Evolutionary conservation across 2,888 invertebrate species (phyloP).

Genomic region (Athetis lepigone): DNA sequence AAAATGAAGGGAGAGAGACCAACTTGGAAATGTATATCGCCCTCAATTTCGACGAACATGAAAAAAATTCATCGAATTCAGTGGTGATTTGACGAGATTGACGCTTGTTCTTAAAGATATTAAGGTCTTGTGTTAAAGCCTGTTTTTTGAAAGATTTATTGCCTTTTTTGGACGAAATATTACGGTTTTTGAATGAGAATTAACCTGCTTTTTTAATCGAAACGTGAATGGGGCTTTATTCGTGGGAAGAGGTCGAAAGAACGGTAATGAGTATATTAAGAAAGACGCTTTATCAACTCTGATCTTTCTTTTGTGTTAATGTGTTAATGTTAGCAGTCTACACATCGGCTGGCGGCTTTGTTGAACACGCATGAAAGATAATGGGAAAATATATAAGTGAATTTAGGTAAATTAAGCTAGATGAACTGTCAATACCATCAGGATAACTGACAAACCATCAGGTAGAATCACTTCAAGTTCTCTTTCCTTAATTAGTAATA

Average conservation of each 20-base stretch:
- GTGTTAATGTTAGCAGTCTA: too few species aligned
- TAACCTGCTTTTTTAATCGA: constrained; percentile 9
- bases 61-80: constrained; percentile 32
- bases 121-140: not conserved
- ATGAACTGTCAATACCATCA: too few species aligned
- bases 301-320: too few species aligned
- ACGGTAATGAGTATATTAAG: not conserved
- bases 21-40: constrained; percentile 37
- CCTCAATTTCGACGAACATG: constrained; percentile 16
- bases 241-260: not conserved
- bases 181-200: constrained; percentile 28
- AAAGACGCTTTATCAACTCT: too few species aligned
- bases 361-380: too few species aligned
- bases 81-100: constrained; percentile 23
- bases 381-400: too few species aligned
- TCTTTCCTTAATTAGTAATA: too few species aligned
- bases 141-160: constrained; percentile 18
- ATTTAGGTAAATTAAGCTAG: too few species aligned
- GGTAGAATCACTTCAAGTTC: too few species aligned
- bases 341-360: too few species aligned
- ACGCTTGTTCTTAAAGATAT: constrained; percentile 17
- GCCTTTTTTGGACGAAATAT: constrained; percentile 7
- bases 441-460: too few species aligned
- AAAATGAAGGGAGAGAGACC: constrained; percentile 41
- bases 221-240: constrained; percentile 7